Evolutionary conservation across 2,797 vertebrate species (phyloP).

Genomic region (Buceros bicornis): DNA sequence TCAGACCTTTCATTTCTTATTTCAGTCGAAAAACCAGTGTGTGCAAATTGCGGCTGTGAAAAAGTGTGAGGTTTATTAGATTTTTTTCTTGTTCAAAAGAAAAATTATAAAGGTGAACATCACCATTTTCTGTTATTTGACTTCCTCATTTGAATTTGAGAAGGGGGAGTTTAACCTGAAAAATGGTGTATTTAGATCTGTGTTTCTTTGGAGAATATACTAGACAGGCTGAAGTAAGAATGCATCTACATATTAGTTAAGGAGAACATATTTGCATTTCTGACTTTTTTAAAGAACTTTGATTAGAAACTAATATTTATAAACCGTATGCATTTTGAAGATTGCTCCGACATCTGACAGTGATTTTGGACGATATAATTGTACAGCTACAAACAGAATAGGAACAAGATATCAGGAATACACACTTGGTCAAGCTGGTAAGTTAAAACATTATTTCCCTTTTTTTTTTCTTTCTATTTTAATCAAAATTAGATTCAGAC

Average conservation of each 20-base stretch:
- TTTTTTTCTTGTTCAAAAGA: neutral
- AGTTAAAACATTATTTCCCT: conserved; percentile 63
- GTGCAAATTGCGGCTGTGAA: neutral
- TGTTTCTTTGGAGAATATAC: neutral
- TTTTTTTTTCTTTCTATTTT: neutral
- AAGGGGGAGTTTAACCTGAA: neutral
- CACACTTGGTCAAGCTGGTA: conserved; percentile 94
- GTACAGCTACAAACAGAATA: conserved; percentile 95
- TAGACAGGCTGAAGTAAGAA: neutral
- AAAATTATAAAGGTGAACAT: neutral
- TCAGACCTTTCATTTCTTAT: neutral
- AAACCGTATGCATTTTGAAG: conserved; percentile 63
- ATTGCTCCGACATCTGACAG: conserved; percentile 94
- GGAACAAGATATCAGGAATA: conserved; percentile 94
- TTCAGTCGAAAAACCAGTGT: neutral
- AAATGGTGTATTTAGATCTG: neutral
- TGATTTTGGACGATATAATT: conserved; percentile 97
- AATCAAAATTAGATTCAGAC: neutral
- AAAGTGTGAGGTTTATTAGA: neutral
- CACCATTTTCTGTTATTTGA: neutral
- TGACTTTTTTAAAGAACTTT: neutral
- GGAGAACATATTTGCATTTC: neutral
- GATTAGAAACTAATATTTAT: neutral
- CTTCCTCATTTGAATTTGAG: neutral
- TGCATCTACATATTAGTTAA: neutral